Percentiles rank a stretch among this genome's conserved stretches.
Evolutionary conservation across 2,888 invertebrate species (phyloP).

Genomic region (Tortricodes alternella): DNA sequence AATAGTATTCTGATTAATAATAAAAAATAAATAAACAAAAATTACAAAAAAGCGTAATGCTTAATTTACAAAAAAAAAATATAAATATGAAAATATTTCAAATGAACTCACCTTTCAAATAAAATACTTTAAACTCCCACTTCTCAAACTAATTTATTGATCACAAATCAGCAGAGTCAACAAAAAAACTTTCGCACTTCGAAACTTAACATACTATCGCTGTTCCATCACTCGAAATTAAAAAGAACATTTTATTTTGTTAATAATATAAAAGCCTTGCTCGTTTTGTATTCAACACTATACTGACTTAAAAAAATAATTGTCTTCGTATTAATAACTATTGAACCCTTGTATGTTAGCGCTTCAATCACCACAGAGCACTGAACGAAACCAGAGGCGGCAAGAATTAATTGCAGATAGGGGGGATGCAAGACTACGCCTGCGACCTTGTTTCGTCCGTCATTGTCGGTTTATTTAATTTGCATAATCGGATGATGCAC

Average conservation of each 20-base stretch:
- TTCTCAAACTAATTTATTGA: conserved; percentile 52
- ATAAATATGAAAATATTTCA: background rate
- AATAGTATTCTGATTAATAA: background rate
- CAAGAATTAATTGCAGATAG: conserved; percentile 33
- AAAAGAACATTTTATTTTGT: background rate
- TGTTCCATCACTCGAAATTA: conserved; percentile 7
- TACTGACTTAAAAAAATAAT: conserved; percentile 29
- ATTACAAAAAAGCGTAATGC: no score
- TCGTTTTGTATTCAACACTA: no score
- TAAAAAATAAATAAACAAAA: no score
- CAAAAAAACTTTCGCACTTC: conserved; percentile 37
- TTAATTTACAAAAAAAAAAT: background rate
- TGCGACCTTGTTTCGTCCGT: conserved; percentile 36
- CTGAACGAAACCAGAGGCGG: conserved; percentile 37
- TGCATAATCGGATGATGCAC: conserved; percentile 23
- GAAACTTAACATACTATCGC: conserved; percentile 23
- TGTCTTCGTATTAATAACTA: conserved; percentile 41
- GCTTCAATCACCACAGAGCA: conserved; percentile 40
- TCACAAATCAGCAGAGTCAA: conserved; percentile 54
- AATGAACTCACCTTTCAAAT: conserved; percentile 7
- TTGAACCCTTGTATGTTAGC: conserved; percentile 14
- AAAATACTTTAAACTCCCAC: conserved; percentile 17
- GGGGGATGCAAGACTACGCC: conserved; percentile 32
- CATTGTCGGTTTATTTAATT: conserved; percentile 31
- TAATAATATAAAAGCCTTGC: background rate